Conservation (phyloP, 1,140 invertebrate species). For the Rhizoglyphus robini region DNA sequence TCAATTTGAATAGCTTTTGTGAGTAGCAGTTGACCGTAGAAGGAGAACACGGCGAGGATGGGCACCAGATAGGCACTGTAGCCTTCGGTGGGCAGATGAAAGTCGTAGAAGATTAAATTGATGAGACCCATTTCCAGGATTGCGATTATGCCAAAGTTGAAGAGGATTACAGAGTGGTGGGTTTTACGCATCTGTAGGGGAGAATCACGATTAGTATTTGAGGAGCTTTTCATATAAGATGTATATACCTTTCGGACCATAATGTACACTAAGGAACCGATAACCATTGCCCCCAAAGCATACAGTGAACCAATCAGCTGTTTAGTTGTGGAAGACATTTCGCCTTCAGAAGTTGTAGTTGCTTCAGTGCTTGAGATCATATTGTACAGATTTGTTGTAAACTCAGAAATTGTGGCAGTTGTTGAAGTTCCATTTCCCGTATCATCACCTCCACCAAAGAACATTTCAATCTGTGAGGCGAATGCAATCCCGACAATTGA, state of each 20-base stretch:
- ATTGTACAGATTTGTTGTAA: conserved; percentile 5
- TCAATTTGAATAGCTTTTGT: conserved; percentile 28
- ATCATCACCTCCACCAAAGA: too few species aligned
- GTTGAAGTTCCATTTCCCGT: not conserved
- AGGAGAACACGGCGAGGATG: conserved; percentile 42
- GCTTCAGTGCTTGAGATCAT: not conserved
- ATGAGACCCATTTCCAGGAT: conserved; percentile 62
- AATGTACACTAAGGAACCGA: too few species aligned
- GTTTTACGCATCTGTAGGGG: too few species aligned
- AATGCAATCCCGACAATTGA: conserved; percentile 40
- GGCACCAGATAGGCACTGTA: conserved; percentile 60
- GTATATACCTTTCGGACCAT: too few species aligned
- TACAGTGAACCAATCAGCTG: conserved; percentile 57
- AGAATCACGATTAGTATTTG: not conserved
- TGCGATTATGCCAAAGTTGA: conserved; percentile 64
- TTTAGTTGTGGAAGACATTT: too few species aligned
- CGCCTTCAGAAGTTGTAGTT: too few species aligned
- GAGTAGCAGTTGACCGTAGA: conserved; percentile 27
- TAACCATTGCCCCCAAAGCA: conserved; percentile 68
- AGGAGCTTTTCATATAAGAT: conserved; percentile 71
- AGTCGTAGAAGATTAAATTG: conserved; percentile 54
- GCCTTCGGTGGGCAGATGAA: conserved; percentile 62
- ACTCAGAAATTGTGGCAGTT: not conserved
- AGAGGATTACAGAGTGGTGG: conserved; percentile 79
- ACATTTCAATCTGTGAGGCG: conserved; percentile 41